Evolutionary conservation across 2,888 invertebrate species (phyloP).

Genomic region (Apamea crenata): DNA sequence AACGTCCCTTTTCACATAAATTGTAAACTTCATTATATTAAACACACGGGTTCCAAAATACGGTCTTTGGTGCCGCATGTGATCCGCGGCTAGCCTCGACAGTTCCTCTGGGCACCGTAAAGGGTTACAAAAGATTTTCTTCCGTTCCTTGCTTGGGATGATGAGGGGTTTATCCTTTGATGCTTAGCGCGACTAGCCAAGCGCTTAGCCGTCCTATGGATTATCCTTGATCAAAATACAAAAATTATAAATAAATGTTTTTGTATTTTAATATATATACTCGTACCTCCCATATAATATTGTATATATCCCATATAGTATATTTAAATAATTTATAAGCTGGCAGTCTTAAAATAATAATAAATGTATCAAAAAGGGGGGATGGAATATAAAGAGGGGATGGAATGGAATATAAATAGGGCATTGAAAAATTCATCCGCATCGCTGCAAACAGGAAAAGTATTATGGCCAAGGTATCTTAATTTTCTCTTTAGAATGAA

Average conservation of each 20-base stretch:
- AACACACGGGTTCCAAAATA: background rate
- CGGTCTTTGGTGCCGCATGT: background rate
- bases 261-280: background rate
- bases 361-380: background rate
- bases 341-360: background rate
- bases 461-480: background rate
- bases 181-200: background rate
- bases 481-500: no score
- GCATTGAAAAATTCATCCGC: background rate
- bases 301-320: no score
- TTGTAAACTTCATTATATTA: background rate
- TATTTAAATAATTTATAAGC: background rate
- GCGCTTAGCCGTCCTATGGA: background rate
- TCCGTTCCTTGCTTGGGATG: background rate
- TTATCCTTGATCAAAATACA: background rate
- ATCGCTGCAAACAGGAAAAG: background rate
- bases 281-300: background rate
- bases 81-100: conserved; percentile 7
- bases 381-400: background rate
- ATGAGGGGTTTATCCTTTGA: background rate
- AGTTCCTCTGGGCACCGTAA: background rate
- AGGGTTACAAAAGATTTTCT: conserved; percentile 14
- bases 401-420: background rate
- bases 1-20: background rate
- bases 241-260: background rate